Conservation (phyloP, 2,797 vertebrate species). For the Sebastes kiyomatsui region DNA sequence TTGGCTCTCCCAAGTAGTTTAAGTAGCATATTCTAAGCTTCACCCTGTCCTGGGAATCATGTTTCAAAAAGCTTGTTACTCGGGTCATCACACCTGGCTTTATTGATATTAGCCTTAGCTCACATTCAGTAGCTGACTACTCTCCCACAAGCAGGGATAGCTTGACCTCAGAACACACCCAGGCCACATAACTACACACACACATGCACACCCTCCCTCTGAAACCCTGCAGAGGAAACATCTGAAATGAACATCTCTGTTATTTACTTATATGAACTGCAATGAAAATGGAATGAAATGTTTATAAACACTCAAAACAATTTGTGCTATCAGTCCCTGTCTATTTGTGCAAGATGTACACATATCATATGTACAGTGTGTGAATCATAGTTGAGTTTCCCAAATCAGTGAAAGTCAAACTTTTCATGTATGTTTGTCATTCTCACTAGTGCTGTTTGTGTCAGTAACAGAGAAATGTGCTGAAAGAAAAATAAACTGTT, state of each 20-base stretch:
- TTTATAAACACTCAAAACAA: not conserved
- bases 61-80: constrained; percentile 3
- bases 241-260: not conserved
- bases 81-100: not conserved
- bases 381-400: not conserved
- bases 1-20: not conserved
- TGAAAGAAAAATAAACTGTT: constrained; percentile 17
- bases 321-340: not conserved
- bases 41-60: constrained; percentile 5
- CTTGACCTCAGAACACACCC: constrained; percentile 41
- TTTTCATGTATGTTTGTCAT: not conserved
- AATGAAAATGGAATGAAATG: not conserved
- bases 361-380: not conserved
- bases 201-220: not conserved
- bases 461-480: not conserved
- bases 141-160: constrained; percentile 43
- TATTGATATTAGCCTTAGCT: constrained; percentile 36
- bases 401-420: not conserved
- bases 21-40: constrained; percentile 3
- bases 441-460: not conserved
- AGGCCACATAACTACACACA: not conserved
- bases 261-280: not conserved
- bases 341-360: not conserved
- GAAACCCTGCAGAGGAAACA: constrained; percentile 21
- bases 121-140: constrained; percentile 19